Conservation (phyloP, 2,888 invertebrate genomes). For the Drymonia ruficornis region DNA sequence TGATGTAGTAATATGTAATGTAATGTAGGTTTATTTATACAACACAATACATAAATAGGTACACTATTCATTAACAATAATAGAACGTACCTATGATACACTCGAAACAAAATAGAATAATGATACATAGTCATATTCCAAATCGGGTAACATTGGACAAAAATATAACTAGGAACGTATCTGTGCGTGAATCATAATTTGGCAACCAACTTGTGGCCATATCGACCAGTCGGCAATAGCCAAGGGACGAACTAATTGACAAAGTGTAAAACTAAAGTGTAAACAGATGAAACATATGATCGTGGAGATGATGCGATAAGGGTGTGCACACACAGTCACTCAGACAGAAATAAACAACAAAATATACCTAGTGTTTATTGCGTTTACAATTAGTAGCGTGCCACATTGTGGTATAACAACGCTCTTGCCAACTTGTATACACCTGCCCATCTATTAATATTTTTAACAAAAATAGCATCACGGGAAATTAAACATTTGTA, state of each 20-base stretch:
- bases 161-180: slow-evolving; percentile 55
- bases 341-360: slow-evolving; percentile 56
- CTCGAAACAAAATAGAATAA: slow-evolving; percentile 1
- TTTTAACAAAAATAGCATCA: slow-evolving; percentile 70
- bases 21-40: too few relatives aligned
- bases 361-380: slow-evolving; percentile 34
- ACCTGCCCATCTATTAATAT: slow-evolving; percentile 83
- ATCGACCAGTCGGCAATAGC: slow-evolving; percentile 57
- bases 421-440: slow-evolving; percentile 73
- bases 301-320: slow-evolving; percentile 13
- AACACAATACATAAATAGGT: too few relatives aligned
- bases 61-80: slow-evolving; percentile 1
- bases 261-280: slow-evolving; percentile 39
- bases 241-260: slow-evolving; percentile 39
- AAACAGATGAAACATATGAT: slow-evolving; percentile 38
- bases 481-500: slow-evolving; percentile 35
- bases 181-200: slow-evolving; percentile 67
- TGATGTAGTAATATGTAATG: too few relatives aligned
- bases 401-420: slow-evolving; percentile 60
- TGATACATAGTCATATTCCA: slow-evolving; percentile 43
- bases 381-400: slow-evolving; percentile 73
- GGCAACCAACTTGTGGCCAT: slow-evolving; percentile 64
- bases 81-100: slow-evolving; percentile 5
- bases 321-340: slow-evolving; percentile 37
- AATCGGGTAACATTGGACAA: slow-evolving; percentile 58